Conservation (phyloP, 2,797 vertebrate species). For the Manis javanica region DNA sequence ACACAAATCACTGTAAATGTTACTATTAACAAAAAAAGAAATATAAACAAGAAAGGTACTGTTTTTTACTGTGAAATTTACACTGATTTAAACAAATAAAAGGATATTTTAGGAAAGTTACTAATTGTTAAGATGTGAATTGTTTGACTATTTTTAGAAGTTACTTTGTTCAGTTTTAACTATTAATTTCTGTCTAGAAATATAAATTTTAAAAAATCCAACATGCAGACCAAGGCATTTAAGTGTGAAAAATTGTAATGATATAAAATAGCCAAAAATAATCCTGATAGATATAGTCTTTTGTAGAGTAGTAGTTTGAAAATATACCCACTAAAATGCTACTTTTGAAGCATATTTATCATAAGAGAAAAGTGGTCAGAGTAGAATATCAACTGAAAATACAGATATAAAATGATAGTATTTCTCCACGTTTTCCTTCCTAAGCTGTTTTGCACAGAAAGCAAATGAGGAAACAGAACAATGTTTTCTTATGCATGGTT, state of each 20-base stretch:
- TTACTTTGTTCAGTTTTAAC: not conserved
- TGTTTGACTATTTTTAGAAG: not conserved
- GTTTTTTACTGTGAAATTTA: not conserved
- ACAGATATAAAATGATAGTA: not conserved
- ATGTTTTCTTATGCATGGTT: not conserved
- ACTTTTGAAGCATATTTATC: not conserved
- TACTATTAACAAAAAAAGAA: not conserved
- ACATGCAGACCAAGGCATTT: not conserved
- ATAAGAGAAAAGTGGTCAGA: not conserved
- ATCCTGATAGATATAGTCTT: not conserved
- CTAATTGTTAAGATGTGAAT: not conserved
- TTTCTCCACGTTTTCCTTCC: not conserved
- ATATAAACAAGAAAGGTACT: not conserved
- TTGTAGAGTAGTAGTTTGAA: not conserved
- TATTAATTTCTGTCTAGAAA: not conserved
- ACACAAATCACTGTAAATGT: not conserved
- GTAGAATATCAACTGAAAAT: not conserved
- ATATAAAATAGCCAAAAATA: not conserved
- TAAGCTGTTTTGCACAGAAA: not conserved
- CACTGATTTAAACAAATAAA: not conserved
- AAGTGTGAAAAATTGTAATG: not conserved
- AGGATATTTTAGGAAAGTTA: not conserved
- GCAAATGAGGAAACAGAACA: not conserved
- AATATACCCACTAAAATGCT: not conserved
- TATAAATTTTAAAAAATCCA: not conserved